Evolutionary conservation across 2,888 invertebrate genomes (phyloP), one percentile per base, ranked within the genome.

Genomic region (Oligia latruncula): DNA sequence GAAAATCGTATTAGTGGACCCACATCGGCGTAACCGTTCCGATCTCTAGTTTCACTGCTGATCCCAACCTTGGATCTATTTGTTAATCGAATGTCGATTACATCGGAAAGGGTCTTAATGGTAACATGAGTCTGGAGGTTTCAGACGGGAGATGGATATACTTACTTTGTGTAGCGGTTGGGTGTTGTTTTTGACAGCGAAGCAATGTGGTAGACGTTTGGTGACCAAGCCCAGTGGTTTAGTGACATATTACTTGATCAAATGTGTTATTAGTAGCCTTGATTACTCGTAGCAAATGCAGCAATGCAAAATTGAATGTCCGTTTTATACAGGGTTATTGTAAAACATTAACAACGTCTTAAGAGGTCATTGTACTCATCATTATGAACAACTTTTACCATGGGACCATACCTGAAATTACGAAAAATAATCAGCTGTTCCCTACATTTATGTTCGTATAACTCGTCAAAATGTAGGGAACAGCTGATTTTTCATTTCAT

Each of bases 11-110:
- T 90, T 90, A 90, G 85, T 82, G 85, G 66, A 82, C 46, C 87
- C 89, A 87, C 85, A 84, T 84, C 80, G 78, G 78, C 92, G 92
- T 90, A 90, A 92, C 93, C 86, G 93, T 93, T 92, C 89, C 93
- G 93, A 92, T 93, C 93, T 92, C 91, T 93, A 91, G 87, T 84
- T 88, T 78, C 88, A 85, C 52, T 76, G 81, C 81, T 90, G 89
- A 90, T 91, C 92, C 82, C 62, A 82, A 83, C 83, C 83, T 88
- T 85, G 83, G 65, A 35, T 46, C 72, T 80, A 29, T 64, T 52
- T 74, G 80, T 81, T 83, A 77, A 79, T 87, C 43, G 76, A 35
- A 78, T 79, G 67, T 80, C 79, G 49, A 81, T 83, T 79, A 60
- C 20, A 71, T 49, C 65, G 58, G 70, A 72, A 43, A 74, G 73